Conservation (phyloP, 2,797 vertebrate species). For the Erithacus rubecula region DNA sequence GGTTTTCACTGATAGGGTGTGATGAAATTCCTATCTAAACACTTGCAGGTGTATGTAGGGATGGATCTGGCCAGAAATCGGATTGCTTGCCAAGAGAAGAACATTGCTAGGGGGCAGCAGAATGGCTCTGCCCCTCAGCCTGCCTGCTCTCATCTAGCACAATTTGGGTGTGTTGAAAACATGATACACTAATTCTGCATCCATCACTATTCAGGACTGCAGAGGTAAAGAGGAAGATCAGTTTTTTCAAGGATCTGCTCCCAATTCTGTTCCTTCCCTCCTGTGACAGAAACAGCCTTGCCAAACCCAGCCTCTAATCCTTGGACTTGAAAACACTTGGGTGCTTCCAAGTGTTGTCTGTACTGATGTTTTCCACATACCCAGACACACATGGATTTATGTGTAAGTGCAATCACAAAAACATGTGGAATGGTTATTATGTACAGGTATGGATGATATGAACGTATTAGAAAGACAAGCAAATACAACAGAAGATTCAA, state of each 20-base stretch:
- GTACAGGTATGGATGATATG: fast-evolving
- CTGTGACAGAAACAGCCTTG: neutral
- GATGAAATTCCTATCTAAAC: neutral
- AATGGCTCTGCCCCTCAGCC: neutral
- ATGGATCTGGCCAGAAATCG: neutral
- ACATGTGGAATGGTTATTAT: neutral
- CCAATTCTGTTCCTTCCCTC: neutral
- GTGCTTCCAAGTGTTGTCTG: neutral
- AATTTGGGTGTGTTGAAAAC: neutral
- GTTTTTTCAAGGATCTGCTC: neutral
- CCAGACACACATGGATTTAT: neutral
- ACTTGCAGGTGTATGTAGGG: neutral
- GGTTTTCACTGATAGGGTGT: neutral
- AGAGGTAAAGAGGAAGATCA: neutral
- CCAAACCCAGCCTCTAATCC: neutral
- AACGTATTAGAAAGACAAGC: neutral
- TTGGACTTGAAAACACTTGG: neutral
- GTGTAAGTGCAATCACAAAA: neutral
- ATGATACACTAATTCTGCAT: neutral
- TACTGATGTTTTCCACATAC: neutral
- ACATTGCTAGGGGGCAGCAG: neutral
- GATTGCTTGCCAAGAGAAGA: fast-evolving
- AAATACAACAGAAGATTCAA: neutral
- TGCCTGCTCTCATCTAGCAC: neutral
- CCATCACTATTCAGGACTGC: neutral